These are phyloP conservation scores for Drosophila sproati DNA, from an alignment of 1,140 invertebrate species.

Conservation along the genomic window DNA sequence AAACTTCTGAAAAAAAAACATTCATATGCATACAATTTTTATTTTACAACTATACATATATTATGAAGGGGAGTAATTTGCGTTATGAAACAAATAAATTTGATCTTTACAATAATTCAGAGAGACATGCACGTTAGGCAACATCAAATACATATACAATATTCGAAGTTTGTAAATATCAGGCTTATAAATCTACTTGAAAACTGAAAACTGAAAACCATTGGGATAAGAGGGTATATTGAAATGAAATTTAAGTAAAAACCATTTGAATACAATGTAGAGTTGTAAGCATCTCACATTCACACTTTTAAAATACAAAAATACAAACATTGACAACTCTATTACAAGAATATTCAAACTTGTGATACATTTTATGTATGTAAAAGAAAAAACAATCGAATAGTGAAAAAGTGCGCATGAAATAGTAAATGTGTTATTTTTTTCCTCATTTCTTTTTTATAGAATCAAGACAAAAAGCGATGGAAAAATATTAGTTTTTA, in stretches of 20 bases:
- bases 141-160: not conserved
- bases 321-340: constrained; percentile 30
- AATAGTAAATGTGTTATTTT: constrained; percentile 20
- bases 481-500: constrained; percentile 72
- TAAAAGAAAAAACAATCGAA: constrained; percentile 47
- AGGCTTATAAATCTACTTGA: constrained; percentile 39
- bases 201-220: constrained; percentile 20
- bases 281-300: constrained; percentile 17
- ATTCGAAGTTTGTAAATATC: constrained; percentile 81
- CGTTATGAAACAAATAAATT: not conserved
- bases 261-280: constrained; percentile 48
- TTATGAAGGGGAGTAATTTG: not conserved
- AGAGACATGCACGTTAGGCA: not conserved
- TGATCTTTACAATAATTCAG: constrained; percentile 4
- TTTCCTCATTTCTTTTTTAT: constrained; percentile 30
- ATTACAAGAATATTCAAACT: constrained; percentile 67
- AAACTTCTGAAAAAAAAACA: not conserved
- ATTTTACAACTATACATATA: not conserved
- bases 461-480: constrained; percentile 27
- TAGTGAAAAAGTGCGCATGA: constrained; percentile 46
- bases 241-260: constrained; percentile 54
- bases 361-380: constrained; percentile 78
- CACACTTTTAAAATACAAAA: constrained; percentile 22
- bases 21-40: not conserved
- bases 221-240: constrained; percentile 45